These are phyloP conservation scores for Amia ocellicauda DNA, from an alignment of 2,113 vertebrate species.

Conservation along the genomic window DNA sequence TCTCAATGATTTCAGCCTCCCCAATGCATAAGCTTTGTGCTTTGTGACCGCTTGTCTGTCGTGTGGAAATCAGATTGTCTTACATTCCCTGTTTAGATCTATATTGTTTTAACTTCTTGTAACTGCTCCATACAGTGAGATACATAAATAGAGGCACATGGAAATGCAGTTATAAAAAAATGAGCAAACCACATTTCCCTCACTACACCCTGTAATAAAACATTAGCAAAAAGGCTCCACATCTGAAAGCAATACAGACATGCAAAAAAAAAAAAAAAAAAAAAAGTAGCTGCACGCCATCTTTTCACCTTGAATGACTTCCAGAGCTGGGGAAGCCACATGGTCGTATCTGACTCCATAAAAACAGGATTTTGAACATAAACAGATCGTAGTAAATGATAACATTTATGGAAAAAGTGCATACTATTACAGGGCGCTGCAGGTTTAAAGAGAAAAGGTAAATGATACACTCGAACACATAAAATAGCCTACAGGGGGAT, in stretches of 20 bases:
- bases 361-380: conserved; percentile 28
- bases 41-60: too few relatives aligned
- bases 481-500: too few relatives aligned
- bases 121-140: neutral
- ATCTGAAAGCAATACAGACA: conserved; percentile 13
- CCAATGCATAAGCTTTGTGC: too few relatives aligned
- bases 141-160: conserved; percentile 11
- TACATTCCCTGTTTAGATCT: too few relatives aligned
- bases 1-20: too few relatives aligned
- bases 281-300: conserved; percentile 11
- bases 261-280: neutral
- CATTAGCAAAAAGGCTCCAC: conserved; percentile 1
- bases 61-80: too few relatives aligned
- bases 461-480: too few relatives aligned
- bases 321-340: conserved; percentile 17
- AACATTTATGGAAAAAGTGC: neutral
- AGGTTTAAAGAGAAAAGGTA: too few relatives aligned
- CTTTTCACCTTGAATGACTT: conserved; percentile 33
- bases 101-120: conserved; percentile 5
- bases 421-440: too few relatives aligned
- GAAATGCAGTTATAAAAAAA: conserved; percentile 21
- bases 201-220: too few relatives aligned
- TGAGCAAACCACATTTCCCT: conserved; percentile 1
- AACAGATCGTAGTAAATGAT: conserved; percentile 13
- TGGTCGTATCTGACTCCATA: conserved; percentile 15